Base-by-base conservation (phyloP, 2,797 vertebrate species). In the Sebastes paucispinis region DNA sequence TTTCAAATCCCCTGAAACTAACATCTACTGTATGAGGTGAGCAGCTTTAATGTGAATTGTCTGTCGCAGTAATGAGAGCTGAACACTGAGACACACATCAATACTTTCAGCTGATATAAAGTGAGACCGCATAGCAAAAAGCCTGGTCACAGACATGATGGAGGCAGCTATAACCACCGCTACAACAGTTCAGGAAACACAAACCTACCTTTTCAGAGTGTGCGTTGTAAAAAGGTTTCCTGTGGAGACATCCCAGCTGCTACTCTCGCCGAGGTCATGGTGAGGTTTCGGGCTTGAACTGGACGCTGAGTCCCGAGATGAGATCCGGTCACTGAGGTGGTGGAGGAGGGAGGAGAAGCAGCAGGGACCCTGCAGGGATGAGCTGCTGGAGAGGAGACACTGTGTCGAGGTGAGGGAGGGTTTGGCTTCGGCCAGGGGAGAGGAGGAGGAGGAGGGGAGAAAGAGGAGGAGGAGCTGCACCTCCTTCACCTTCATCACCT, bases 181-280 rank as follows among this genome's bases (percentile, higher is more conserved):
- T 24, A 57, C 5, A 58, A 34, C 64, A 68, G 1, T 34, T n/a
- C 50, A 66, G 63, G 59, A 75, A 83, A 65, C 13, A 13, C 52
- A 69, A 13, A 73, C 91, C 75, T 92, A 95, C 94, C 95, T 94
- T 89, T 50, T 64, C 59, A 87, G 22, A 88, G 77, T 89, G 59
- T 76, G 47, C 63, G 50, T 72, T 81, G 92, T 55, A 57, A 71
- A 69, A 29, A 8, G 34, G 73, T 60, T 71, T 69, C 58, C 77
- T 77, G 20, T 11, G 66, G 63, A 76, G 55, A 58, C 87, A 68
- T 88, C 60, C 70, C 81, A 43, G 76, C n/a, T 59, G 77, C 57
- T 73, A 58, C 58, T 31, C 65, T 73, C 31, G 60, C 79, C 69
- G 74, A 65, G 76, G 85, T 81, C 92, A 89, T 83, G 83, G 4